Base-by-base conservation (phyloP, 2,888 invertebrate species). In the Troides oblongomaculatus region DNA sequence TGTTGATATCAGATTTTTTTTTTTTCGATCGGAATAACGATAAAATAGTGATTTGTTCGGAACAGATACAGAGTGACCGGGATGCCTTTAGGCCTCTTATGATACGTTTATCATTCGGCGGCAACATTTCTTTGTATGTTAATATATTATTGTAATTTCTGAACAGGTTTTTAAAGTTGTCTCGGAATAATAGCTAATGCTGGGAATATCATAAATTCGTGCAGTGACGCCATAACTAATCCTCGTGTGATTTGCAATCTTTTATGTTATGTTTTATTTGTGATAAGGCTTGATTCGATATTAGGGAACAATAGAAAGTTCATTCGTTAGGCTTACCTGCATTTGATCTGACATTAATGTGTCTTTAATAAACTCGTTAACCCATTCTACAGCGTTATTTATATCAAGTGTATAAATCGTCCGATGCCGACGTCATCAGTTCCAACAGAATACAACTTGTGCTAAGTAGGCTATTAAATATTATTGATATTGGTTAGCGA, bases 1-100 rank as follows among this genome's bases (percentile, higher is more conserved):
- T 89, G 81, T 86, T 87, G 90, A 90, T 91, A 91, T 90, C 90
- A 88, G 89, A 90, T 88, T 90, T 92, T 92, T 92, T 90, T 90
- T 43, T 53, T 50, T 62, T 86, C 87, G 92, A 92, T 92, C 83
- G 83, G 81, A 82, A 84, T 82, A 83, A 79, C 85, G 92, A 92
- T 92, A 92, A 91, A 89, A 84, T 83, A 84, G 89, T 91, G 91
- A 92, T 92, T 92, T 91, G 91, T 91, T 89, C 89, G 76, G 82
- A 87, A 84, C 81, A 84, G 88, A 90, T 92, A 90, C 88, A 85
- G 85, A 81, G 77, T 79, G 80, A 74, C 74, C 73, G 81, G 83
- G 83, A 86, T 88, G 88, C 88, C 90, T 86, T 79, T 76, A 81
- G 85, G 87, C 82, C 82, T 80, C 81, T 83, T 84, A 82, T 83